Base-by-base conservation (phyloP, 1,140 invertebrate genomes). In the Cyphomyrmex costatus region DNA sequence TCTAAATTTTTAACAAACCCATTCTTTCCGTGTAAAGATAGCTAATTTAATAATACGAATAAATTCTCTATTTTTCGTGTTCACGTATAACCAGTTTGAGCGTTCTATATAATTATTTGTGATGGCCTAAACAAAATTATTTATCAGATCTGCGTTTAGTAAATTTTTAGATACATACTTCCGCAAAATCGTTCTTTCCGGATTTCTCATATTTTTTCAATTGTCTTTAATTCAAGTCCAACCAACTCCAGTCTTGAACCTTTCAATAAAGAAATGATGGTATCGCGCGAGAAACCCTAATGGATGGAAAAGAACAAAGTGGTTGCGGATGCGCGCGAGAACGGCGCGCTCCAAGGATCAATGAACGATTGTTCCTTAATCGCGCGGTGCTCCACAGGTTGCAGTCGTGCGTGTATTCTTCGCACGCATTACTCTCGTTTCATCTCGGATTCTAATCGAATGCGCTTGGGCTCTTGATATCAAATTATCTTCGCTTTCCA, bases 401-500 rank as follows among this genome's bases (percentile, higher is more conserved):
- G 88, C 78, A 63, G 33, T 36, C 53, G 70, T 66, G 68, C 88
- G 83, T 86, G 71, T 74, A 85, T 73, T 58, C 19, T 73, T 80
- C 46, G 46, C 24, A 61, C 56, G 36, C 87, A 33, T 74, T 19
- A 76, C 56, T 19, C 56, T 78, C 51, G 27, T 56, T 65, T 24
- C 88, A 60, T 74, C 24, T 80, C 42, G 84, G 71, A 92, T 92
- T 73, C 87, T 92, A 91, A 92, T 91, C 90, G 76, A 76, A 70
- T 49, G 30, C 51, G 68, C 46, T 63, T 66, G 33, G 33, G 58
- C 10, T 86, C 46, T 51, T 68, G 65, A 65, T 86, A 86, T 74
- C 60, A 30, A 76, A 85, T 78, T 85, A 85, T 83, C 68, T 80
- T 19, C 21, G 33, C 30, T 51, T 70, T 80, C 77, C 21, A 36